Conservation (phyloP, 2,113 vertebrate species). For the Romanogobio albipinnatus region DNA sequence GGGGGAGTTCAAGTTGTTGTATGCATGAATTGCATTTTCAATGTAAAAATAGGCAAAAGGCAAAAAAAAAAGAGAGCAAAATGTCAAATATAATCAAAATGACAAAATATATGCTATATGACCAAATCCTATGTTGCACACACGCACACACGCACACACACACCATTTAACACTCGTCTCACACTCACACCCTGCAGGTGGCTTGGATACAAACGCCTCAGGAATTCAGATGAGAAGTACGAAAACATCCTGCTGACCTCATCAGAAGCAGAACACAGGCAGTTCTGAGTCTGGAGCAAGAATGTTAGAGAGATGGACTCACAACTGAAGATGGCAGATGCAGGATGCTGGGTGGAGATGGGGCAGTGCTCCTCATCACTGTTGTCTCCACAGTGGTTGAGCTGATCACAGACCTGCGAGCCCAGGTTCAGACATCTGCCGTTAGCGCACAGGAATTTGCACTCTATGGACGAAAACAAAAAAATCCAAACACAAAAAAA, state of each 20-base stretch:
- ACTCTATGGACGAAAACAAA: constrained; percentile 79
- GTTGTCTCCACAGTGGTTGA: constrained; percentile 97
- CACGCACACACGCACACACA: background rate
- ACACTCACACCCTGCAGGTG: constrained; percentile 19
- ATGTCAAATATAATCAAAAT: background rate
- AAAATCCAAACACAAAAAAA: constrained; percentile 40
- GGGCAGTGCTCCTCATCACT: constrained; percentile 97
- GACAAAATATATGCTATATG: background rate
- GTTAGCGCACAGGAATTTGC: constrained; percentile 97
- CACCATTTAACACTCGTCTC: constrained; percentile 26
- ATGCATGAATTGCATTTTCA: background rate
- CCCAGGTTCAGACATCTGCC: constrained; percentile 95
- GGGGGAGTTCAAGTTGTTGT: background rate
- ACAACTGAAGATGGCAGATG: constrained; percentile 93
- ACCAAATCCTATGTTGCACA: background rate
- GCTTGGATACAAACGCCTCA: background rate
- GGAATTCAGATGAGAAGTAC: constrained; percentile 26
- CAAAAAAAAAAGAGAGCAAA: background rate
- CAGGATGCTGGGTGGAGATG: constrained; percentile 92
- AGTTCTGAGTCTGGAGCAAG: background rate
- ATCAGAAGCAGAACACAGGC: background rate
- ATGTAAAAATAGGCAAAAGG: no score
- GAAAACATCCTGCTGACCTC: background rate
- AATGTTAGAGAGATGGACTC: constrained; percentile 70
- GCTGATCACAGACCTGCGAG: constrained; percentile 95